Evolutionary conservation across 2,797 vertebrate species (phyloP).

Genomic region (Loriculus beryllinus): DNA sequence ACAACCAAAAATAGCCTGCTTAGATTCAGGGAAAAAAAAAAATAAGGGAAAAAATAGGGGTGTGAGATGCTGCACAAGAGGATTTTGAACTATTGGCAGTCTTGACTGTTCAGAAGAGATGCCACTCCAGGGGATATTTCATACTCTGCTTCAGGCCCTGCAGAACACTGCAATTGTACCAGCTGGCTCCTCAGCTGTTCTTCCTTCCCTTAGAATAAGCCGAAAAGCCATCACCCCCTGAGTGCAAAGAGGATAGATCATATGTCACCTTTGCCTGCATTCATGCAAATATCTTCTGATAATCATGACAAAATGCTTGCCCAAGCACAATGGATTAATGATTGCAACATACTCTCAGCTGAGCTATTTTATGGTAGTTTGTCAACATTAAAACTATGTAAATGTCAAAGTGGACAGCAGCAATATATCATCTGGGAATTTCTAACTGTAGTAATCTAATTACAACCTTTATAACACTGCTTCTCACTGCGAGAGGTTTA

Average conservation of each 20-base stretch:
- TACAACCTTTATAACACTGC: background rate
- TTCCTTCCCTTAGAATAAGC: background rate
- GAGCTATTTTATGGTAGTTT: background rate
- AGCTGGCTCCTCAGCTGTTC: background rate
- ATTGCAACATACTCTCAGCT: background rate
- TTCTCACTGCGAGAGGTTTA: background rate
- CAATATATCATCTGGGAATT: background rate
- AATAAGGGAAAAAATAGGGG: background rate
- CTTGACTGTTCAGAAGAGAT: background rate
- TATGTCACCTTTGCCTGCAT: background rate
- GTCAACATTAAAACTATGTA: background rate
- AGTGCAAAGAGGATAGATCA: background rate
- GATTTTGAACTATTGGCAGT: background rate
- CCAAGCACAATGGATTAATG: background rate
- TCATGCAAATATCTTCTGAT: background rate
- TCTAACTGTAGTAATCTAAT: background rate
- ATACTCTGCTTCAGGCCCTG: background rate
- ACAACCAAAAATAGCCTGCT: background rate
- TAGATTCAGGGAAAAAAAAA: background rate
- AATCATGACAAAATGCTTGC: background rate
- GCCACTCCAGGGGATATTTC: background rate
- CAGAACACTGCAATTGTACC: background rate
- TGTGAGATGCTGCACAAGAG: background rate
- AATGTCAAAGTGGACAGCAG: background rate
- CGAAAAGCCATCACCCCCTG: background rate